Evolutionary conservation across 2,888 invertebrate species (phyloP).

Genomic region (Amaurobius ferox): DNA sequence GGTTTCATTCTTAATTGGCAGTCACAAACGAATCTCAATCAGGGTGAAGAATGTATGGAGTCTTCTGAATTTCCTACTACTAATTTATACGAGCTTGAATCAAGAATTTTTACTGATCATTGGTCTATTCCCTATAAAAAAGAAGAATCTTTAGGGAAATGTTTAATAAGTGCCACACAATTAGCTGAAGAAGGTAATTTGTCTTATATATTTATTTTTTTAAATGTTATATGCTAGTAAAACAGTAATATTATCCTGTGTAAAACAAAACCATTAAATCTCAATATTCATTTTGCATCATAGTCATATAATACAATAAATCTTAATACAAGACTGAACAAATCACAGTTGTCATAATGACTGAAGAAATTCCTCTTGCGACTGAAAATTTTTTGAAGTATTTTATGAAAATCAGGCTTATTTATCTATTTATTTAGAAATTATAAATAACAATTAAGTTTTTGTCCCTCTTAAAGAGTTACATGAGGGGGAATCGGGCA

Average conservation of each 20-base stretch:
- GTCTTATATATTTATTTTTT: neutral
- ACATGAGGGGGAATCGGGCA: too few relatives aligned
- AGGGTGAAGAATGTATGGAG: constrained; percentile 60
- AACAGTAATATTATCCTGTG: neutral
- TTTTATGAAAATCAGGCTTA: too few relatives aligned
- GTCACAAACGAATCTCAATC: constrained; percentile 29
- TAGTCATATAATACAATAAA: too few relatives aligned
- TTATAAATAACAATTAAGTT: too few relatives aligned
- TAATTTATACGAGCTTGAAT: constrained; percentile 79
- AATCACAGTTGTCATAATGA: too few relatives aligned
- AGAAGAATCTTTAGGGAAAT: constrained; percentile 80
- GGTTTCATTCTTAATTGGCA: neutral
- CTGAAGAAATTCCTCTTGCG: too few relatives aligned
- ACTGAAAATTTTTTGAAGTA: too few relatives aligned
- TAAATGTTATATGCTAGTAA: neutral
- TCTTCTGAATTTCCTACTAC: constrained; percentile 78
- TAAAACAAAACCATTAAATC: neutral
- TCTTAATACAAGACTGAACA: too few relatives aligned
- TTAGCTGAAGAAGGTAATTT: constrained; percentile 78
- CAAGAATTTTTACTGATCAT: constrained; percentile 79
- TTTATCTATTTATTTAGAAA: too few relatives aligned
- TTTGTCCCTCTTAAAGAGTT: too few relatives aligned
- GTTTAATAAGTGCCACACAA: constrained; percentile 78
- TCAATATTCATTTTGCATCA: neutral
- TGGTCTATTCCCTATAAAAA: constrained; percentile 80